Evolutionary conservation across 2,113 vertebrate species (phyloP).

Genomic region (Dendrocopos noguchii): DNA sequence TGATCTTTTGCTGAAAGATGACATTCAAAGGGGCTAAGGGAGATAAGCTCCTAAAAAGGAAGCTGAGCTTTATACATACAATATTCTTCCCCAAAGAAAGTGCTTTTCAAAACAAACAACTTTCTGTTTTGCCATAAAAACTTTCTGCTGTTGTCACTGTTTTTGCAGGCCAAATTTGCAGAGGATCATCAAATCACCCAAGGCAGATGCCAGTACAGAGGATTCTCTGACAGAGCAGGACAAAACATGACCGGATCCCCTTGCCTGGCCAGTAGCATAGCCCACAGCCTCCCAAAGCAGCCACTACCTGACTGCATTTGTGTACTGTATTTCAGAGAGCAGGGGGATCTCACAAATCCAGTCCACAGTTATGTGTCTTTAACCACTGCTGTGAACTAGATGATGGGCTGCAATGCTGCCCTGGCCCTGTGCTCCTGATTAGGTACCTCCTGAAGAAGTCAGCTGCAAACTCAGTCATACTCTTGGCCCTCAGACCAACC

Average conservation of each 20-base stretch:
- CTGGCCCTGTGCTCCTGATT: neutral
- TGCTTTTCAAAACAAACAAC: neutral
- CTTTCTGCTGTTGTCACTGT: neutral
- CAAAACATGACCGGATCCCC: accelerated
- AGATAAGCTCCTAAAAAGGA: neutral
- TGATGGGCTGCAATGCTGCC: accelerated
- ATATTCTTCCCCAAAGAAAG: neutral
- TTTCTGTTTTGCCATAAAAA: neutral
- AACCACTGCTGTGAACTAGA: neutral
- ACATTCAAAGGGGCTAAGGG: neutral
- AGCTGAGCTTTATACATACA: neutral
- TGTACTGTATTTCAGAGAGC: neutral
- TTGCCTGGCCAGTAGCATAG: accelerated
- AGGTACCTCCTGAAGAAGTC: neutral
- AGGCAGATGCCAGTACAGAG: neutral
- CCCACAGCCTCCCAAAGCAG: neutral
- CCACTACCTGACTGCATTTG: accelerated
- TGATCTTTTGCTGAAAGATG: neutral
- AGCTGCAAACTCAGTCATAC: neutral
- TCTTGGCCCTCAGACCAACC: neutral
- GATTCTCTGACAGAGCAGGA: neutral
- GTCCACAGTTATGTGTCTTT: accelerated
- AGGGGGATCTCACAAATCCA: neutral
- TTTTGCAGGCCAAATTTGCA: neutral
- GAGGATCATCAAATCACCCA: neutral